These are phyloP conservation scores for Xestia ashworthii DNA, from an alignment of 2,888 invertebrate species.

Conservation along the genomic window DNA sequence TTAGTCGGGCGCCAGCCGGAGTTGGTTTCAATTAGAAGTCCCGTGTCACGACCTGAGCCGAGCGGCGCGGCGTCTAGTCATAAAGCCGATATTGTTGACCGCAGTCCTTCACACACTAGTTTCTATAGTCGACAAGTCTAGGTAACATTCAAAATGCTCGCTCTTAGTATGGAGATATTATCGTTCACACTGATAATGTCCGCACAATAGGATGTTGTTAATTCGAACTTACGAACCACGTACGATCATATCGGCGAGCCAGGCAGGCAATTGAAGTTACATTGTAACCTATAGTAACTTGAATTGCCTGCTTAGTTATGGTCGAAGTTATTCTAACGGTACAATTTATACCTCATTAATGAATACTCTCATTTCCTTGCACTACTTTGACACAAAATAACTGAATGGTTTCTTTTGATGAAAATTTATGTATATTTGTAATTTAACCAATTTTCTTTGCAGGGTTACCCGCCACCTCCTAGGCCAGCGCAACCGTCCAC, in stretches of 20 bases:
- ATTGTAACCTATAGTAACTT: slow-evolving; percentile 44
- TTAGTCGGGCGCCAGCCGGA: slow-evolving; percentile 66
- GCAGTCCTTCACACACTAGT: slow-evolving; percentile 42
- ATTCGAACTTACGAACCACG: slow-evolving; percentile 43
- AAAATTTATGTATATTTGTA: neutral
- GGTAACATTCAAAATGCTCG: slow-evolving; percentile 43
- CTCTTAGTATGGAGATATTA: slow-evolving; percentile 28
- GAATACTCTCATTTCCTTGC: neutral
- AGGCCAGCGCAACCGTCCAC: slow-evolving; percentile 94
- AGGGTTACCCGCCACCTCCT: slow-evolving; percentile 93
- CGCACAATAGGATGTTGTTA: slow-evolving; percentile 51
- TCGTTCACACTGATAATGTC: slow-evolving; percentile 51
- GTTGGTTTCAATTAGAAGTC: slow-evolving; percentile 78
- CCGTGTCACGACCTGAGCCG: slow-evolving; percentile 67
- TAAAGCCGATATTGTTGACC: slow-evolving; percentile 52
- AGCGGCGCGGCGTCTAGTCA: slow-evolving; percentile 47
- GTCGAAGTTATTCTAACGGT: slow-evolving; percentile 13
- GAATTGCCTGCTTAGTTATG: slow-evolving; percentile 38
- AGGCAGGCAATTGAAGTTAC: slow-evolving; percentile 43
- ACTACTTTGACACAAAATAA: neutral
- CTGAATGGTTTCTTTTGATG: neutral
- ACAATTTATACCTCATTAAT: slow-evolving; percentile 19
- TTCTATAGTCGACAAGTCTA: slow-evolving; percentile 31
- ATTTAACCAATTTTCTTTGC: slow-evolving; percentile 66
- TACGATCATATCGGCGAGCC: slow-evolving; percentile 39